A percentile compares a stretch with the other conserved stretches of the same genome.
These are phyloP conservation scores for Zoanthus sociatus DNA, from an alignment of 92 coral and sea anemone species.

Conservation along the genomic window DNA sequence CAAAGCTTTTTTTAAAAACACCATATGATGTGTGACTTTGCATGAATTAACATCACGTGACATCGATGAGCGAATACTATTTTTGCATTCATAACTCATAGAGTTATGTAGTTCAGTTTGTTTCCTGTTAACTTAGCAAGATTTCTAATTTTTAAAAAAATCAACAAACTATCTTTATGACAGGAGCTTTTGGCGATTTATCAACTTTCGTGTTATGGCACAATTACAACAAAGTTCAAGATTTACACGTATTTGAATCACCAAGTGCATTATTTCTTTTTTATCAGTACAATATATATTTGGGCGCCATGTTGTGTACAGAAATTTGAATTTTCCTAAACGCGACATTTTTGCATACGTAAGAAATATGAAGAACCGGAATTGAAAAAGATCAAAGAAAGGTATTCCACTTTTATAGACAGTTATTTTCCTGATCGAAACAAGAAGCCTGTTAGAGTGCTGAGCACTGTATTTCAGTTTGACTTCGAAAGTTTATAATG, in stretches of 20 bases:
- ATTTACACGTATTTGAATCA: constrained; percentile 17
- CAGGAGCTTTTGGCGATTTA: constrained; percentile 27
- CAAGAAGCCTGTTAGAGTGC: not conserved
- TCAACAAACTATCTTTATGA: not conserved
- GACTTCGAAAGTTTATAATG: not conserved
- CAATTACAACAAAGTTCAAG: not conserved
- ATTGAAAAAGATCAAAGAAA: constrained; percentile 17
- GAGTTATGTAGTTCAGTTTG: constrained; percentile 8
- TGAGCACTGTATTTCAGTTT: not conserved
- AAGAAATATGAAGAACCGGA: constrained; percentile 34
- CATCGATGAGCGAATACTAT: constrained; percentile 30
- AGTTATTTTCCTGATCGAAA: not conserved
- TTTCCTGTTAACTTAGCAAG: constrained; percentile 39
- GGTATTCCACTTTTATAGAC: not conserved
- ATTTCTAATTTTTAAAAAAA: constrained; percentile 17
- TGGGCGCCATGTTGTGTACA: constrained; percentile 45
- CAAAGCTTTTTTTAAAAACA: constrained; percentile 19
- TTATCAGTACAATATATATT: constrained; percentile 14
- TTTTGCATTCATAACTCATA: constrained; percentile 10
- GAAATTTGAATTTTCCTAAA: constrained; percentile 29
- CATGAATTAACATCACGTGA: constrained; percentile 47
- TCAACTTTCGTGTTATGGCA: constrained; percentile 19
- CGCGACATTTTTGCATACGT: not conserved
- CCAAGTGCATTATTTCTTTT: constrained; percentile 1
- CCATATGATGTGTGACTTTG: constrained; percentile 14